Evolutionary conservation across 2,113 vertebrate species (phyloP), one percentile per base, ranked within the genome.

Genomic region (Oreocharis arfaki): DNA sequence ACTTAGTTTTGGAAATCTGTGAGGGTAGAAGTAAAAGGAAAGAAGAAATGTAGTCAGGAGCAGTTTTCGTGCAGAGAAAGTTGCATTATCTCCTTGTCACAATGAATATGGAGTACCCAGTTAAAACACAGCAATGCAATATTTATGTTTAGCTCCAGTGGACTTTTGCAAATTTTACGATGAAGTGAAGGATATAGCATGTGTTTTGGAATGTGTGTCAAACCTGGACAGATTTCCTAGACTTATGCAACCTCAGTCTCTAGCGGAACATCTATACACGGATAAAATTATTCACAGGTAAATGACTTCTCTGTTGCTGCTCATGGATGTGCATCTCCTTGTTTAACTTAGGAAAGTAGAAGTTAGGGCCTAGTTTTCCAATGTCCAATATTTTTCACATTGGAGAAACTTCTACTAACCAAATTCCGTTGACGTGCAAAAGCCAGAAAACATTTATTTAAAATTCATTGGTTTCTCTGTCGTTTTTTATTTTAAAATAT

Each of bases 121-220:
- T 30, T 84, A 80, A 96, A 96, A 92, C 28, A 64, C 4, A 75
- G 14, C 44, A 81, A 90, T 96, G 33, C 61, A 96, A 83, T 94
- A 97, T 97, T 96, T 84, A 96, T 96, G 76, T 78, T 61, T 33
- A 71, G 59, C 41, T 96, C 71, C 71, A 42, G 20, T 27, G 46
- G 75, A 71, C 52, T 89, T 77, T 35, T 97, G 83, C 24, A 97
- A 96, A 87, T 92, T 95, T 96, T 65, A 96, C 94, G 85, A 87
- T 33, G 39, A 32, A 81, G 56, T 74, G 70, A 93, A 84, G 68
- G 41, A 91, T 93, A 88, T 13, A 78, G 46, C 52, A 22, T 64
- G 82, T 7, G 5, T 90, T 95, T 90, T 70, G 44, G 35, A 94
- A 84, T 27, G 22, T 21, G 47, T 60, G 68, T 68, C 90, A 96